phyloP scores from a whole-genome alignment of 1,140 invertebrate genomes.

The Saxidomus purpurata region DNA sequence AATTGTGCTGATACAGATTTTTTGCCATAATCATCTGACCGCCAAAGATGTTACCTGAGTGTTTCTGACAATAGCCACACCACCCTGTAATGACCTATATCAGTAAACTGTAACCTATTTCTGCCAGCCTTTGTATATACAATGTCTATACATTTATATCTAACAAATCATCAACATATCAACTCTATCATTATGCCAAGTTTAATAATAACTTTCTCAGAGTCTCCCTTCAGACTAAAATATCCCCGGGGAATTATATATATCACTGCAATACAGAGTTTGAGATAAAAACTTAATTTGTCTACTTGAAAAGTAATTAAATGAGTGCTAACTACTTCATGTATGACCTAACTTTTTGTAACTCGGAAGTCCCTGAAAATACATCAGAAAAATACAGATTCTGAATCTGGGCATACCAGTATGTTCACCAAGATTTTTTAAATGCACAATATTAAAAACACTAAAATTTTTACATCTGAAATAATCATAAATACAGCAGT shows the following conservation, averaged over 20 bases:
- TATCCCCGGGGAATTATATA: neutral
- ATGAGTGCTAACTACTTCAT: neutral
- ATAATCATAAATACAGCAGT: too few species aligned
- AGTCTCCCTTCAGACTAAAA: too few species aligned
- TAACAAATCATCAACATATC: constrained; percentile 5
- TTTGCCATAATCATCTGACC: too few species aligned
- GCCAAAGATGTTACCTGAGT: neutral
- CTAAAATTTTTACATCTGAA: too few species aligned
- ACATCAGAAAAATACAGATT: too few species aligned
- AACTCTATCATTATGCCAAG: neutral
- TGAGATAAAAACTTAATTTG: neutral
- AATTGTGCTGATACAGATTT: too few species aligned
- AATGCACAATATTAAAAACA: too few species aligned
- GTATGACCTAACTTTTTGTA: neutral
- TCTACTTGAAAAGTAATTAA: neutral
- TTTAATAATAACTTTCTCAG: too few species aligned
- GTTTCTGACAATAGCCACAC: neutral
- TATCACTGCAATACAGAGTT: neutral
- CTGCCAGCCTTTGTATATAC: neutral
- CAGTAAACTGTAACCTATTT: neutral
- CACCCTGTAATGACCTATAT: neutral
- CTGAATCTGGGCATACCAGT: too few species aligned
- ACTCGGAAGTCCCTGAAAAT: too few species aligned
- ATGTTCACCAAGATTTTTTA: too few species aligned
- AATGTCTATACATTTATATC: neutral